Conservation (phyloP, 2,797 vertebrate genomes). For the Pseudochirops cupreus region DNA sequence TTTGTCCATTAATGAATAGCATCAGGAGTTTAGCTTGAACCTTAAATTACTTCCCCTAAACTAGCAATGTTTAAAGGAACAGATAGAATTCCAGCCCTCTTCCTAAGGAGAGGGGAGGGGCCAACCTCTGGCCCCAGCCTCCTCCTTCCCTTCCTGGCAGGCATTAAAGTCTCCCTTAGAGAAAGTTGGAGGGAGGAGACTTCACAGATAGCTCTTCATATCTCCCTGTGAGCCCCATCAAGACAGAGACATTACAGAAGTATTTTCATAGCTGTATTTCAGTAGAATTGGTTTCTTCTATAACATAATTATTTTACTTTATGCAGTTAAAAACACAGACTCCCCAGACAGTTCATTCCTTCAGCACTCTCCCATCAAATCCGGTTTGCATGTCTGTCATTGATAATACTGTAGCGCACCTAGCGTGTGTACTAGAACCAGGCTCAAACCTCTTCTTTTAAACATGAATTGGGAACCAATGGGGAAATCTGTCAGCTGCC, state of each 20-base stretch:
- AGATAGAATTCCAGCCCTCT: not conserved
- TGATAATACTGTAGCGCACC: conserved; percentile 79
- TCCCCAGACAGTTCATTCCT: conserved; percentile 70
- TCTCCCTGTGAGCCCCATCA: not conserved
- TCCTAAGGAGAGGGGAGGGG: not conserved
- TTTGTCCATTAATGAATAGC: not conserved
- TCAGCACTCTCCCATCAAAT: conserved; percentile 73
- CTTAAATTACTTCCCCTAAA: not conserved
- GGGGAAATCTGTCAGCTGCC: conserved; percentile 80
- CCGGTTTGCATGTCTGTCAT: conserved; percentile 77
- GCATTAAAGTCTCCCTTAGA: not conserved
- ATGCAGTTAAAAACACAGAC: not conserved
- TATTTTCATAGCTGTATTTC: not conserved
- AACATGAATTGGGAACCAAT: conserved; percentile 83
- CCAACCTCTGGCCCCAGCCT: not conserved
- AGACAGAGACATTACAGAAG: not conserved
- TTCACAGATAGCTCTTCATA: not conserved
- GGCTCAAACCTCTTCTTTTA: conserved; percentile 81
- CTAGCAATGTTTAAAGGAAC: not conserved
- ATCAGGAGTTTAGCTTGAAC: not conserved
- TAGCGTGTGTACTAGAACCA: conserved; percentile 79
- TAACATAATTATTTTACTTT: not conserved
- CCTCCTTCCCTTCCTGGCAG: not conserved
- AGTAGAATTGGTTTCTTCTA: not conserved
- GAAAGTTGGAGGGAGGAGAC: not conserved